These are phyloP conservation scores for Anoncus sp. DNA, from an alignment of 2,888 invertebrate species.

Conservation along the genomic window DNA sequence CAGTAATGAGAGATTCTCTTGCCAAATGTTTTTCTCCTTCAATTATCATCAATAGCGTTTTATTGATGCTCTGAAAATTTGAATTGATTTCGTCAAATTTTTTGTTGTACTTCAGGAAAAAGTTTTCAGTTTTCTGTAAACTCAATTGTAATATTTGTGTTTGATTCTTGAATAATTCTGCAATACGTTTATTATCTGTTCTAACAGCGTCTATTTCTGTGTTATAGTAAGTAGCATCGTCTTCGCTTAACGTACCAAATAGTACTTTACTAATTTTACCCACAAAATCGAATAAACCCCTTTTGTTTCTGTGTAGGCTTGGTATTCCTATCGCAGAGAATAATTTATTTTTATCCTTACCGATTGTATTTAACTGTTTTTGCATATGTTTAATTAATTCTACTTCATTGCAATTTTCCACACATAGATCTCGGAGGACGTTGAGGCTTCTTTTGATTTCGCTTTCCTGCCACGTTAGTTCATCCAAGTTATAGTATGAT, in stretches of 20 bases:
- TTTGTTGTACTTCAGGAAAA: too few species aligned
- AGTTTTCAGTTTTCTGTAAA: too few species aligned
- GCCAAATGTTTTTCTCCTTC: background rate
- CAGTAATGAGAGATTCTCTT: conserved; percentile 2
- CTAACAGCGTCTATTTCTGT: conserved; percentile 4
- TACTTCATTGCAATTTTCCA: conserved; percentile 17
- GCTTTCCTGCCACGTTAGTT: background rate
- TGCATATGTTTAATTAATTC: background rate
- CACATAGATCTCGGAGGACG: too few species aligned
- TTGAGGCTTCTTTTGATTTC: background rate
- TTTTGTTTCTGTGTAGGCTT: background rate
- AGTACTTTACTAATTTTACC: conserved; percentile 35
- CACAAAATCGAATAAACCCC: conserved; percentile 35
- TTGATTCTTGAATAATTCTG: conserved; percentile 40
- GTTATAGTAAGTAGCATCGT: background rate
- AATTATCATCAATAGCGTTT: too few species aligned
- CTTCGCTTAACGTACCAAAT: conserved; percentile 19
- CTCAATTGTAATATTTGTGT: conserved; percentile 14
- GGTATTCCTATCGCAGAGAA: background rate
- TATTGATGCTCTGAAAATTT: too few species aligned
- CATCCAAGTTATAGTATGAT: conserved; percentile 1
- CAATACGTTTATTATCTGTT: conserved; percentile 26
- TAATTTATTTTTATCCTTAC: background rate
- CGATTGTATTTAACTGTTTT: background rate
- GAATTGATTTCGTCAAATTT: too few species aligned